Base-by-base conservation (phyloP, 2,888 invertebrate species). In the Deilephila elpenor region DNA sequence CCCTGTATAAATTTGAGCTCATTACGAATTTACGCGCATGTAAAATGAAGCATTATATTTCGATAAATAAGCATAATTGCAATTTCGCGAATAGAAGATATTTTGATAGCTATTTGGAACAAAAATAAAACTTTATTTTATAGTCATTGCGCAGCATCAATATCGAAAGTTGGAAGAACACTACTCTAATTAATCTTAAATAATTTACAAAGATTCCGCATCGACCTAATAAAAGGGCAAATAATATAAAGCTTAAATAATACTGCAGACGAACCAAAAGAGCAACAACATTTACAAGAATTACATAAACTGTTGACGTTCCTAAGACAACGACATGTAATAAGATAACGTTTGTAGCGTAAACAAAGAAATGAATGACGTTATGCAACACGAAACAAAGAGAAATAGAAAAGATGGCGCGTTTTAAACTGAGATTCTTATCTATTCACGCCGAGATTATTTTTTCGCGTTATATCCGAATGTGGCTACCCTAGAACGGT, bases 271-370 rank as follows among this genome's bases (percentile, higher is more conserved):
- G n/a, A 51, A 14, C 51, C n/a, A 67, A 20, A 14, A 67, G 25
- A 17, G 5, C 20, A 67, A 67, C 67, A 67, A 51, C 19, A 67
- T 51, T 62, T 25, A 51, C 67, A 51, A 67, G 67, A 67, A 67
- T 67, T 67, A 25, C 51, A 67, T 67, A 51, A 51, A 51, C 17
- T 67, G 67, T 67, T 67, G 67, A 67, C 51, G 67, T 25, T 51
- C 14, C 67, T 67, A 51, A 51, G 25, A 51, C 25, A 67, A 67
- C 51, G 25, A 7, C 51, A 25, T 51, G 25, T 25, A 67, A 67
- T 67, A 51, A 67, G 67, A 67, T 67, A 67, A 67, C 44, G 67
- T 67, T 67, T 67, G 64, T 64, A 25, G 25, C 67, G 37, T 51
- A 67, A 64, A 64, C 44, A 64, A 51, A 67, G 67, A 67, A 67